Base-by-base conservation (phyloP, 2,888 invertebrate genomes). In the Drosophila nr. medialis region DNA sequence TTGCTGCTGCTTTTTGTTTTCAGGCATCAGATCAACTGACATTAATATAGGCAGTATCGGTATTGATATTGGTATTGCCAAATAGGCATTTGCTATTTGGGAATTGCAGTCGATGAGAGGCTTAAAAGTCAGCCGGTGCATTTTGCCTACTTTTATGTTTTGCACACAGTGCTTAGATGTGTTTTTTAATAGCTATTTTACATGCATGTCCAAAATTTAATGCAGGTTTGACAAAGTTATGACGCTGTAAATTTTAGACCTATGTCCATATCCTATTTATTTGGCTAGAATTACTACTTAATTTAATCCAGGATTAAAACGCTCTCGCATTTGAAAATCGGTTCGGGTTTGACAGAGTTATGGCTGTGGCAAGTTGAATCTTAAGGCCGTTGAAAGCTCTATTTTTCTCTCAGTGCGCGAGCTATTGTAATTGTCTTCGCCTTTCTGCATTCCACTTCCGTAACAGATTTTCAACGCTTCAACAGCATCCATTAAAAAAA, bases 401-500 rank as follows among this genome's bases (percentile, higher is more conserved):
- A 13, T 13, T 55, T 30, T 55, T 38, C n/a, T 55, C 42, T 50
- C 18, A 50, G 61, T 40, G 42, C 38, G 50, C 24, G 8, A 69
- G 34, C 40, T 53, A 49, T n/a, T 53, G 34, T 69, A 77, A 70
- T 72, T 81, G 74, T 34, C 64, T 51, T 42, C 21, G 55, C 51
- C 54, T 50, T 34, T 29, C 48, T 64, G 36, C 53, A 42, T 29
- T 42, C 21, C 34, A 72, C 64, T 83, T 80, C 72, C 71, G 72
- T 72, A 56, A 62, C 48, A 54, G 53, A 64, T 58, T 67, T 56
- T 55, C 55, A 67, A 67, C 64, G 69, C 69, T 53, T 68, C 30
- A 45, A 24, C 72, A 74, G 62, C 81, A 71, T 72, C 80, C 69
- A 64, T 36, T n/a, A 36, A 61, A 63, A 70, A 75, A 62, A 56